Evolutionary conservation across 2,113 vertebrate genomes (phyloP), one percentile per base, ranked within the genome.

Genomic region (Formicarius rufipectus): DNA sequence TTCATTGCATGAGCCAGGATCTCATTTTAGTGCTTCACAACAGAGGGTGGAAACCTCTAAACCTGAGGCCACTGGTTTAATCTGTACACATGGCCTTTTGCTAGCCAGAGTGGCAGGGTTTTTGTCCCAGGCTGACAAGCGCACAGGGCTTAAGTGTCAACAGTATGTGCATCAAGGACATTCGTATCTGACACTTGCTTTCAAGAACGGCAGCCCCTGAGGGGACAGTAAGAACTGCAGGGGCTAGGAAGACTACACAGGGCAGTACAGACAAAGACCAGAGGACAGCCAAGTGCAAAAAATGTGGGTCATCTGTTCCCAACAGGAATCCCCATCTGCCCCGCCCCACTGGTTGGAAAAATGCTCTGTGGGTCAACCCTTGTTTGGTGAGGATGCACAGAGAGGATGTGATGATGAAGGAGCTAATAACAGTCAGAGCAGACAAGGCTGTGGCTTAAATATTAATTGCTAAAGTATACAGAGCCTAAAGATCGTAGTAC

Each of bases 261-360:
- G n/a, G 37, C 60, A 40, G 30, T 5, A 1, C 2, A 28, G 49
- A 62, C 50, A 53, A 27, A 53, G 62, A 8, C 6, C 18, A 35
- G 53, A 37, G 58, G 23, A 33, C 27, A 60, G 23, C 19, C 3
- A 17, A 39, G 44, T 8, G 27, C 58, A 23, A 21, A 47, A 31
- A 44, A 44, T 16, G 3, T 0, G 3, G 0, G 3, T 10, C 55
- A 49, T 12, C 18, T 18, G 20, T 0, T 47, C 7, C 8, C 30
- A 47, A 7, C 33, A 72, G 49, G 78, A 84, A 63, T 15, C 1
- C 28, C 58, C 25, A 52, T 25, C 58, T 23, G 15, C 17, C 16
- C 39, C 0, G 0, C 9, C 42, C 42, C 25, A 28, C 2, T 0
- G 0, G 12, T 21, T 3, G 33, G 17, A 37, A 45, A 73, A 66